phyloP scores from a whole-genome alignment of 2,888 invertebrate species.

The Dermolepida albohirtum region DNA sequence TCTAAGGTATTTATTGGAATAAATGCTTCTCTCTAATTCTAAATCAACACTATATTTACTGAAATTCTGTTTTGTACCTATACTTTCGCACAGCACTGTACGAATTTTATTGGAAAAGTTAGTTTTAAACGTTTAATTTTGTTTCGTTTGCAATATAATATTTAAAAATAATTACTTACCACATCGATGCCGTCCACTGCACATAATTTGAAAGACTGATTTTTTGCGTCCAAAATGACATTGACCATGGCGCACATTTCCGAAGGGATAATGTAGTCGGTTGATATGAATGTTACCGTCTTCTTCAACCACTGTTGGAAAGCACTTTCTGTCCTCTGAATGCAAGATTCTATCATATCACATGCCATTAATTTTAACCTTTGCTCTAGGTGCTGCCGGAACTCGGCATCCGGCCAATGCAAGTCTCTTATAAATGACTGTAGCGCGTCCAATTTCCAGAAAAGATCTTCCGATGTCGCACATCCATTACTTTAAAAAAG shows the following conservation, averaged over 20 bases:
- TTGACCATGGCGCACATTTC: conserved; percentile 99
- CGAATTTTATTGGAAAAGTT: too few relatives aligned
- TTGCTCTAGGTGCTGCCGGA: conserved; percentile 95
- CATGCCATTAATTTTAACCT: conserved; percentile 97
- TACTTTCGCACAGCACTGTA: too few relatives aligned
- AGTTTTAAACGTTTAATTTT: too few relatives aligned
- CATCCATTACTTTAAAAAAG: conserved; percentile 84
- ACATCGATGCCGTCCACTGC: conserved; percentile 96
- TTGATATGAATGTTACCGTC: conserved; percentile 92
- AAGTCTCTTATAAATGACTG: conserved; percentile 98
- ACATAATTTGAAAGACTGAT: conserved; percentile 95
- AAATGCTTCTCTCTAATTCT: too few relatives aligned
- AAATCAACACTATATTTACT: too few relatives aligned
- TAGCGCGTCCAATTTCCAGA: conserved; percentile 98
- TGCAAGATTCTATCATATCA: conserved; percentile 99
- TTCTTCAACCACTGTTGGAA: conserved; percentile 95
- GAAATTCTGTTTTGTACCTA: too few relatives aligned
- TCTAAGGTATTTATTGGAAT: too few relatives aligned
- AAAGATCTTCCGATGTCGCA: conserved; percentile 97
- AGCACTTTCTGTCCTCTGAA: conserved; percentile 87
- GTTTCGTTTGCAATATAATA: too few relatives aligned
- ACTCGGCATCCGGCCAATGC: conserved; percentile 99
- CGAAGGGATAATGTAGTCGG: conserved; percentile 96
- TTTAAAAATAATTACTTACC: conserved; percentile 71
- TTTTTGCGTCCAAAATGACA: conserved; percentile 97